Evolutionary conservation across 2,888 invertebrate species (phyloP), one percentile per base, ranked within the genome.

Genomic region (Cheilosia scutellata): DNA sequence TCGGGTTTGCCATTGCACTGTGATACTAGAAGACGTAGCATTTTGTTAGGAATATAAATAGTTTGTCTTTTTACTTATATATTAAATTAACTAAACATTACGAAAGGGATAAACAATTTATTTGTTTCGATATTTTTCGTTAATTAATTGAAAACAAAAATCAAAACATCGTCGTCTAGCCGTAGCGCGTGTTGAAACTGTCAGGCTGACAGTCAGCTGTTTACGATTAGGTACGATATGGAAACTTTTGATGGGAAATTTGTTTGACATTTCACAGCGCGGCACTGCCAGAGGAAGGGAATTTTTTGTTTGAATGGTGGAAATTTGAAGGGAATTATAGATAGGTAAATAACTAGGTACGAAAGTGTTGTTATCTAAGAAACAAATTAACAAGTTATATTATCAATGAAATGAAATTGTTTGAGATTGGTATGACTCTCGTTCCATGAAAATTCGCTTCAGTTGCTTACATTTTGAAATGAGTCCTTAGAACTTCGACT

Each of bases 11-110:
- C 89, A 80, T 87, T 87, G 88, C 90, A 90, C 68, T 90, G 90
- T 78, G 84, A 80, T 20, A 89, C 80, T 27, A 90, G 87, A 75
- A 90, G 87, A 76, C 91, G 90, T 79, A 90, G 89, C 90, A 90
- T 90, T 87, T 84, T 80, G 29, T 37, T n/a, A 55, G 63, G 29
- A 65, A 47, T 51, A 29, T 16, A 66, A 74, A 68, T 13, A 53
- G 31, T 66, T 44, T 33, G n/a, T 72, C 62, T 72, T 68, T 72
- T 4, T 57, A 40, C 40, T 72, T 27, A 13, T 51, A 11, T 33
- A 37, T 65, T 51, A 68, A 70, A 33, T 72, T 51, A 57, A 37
- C 20, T 72, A 68, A 82, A 77, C 86, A 86, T 86, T 72, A 65
- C 86, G 76, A 29, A 31, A 20, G 11, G 25, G 16, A 20, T 16